Evolutionary conservation across 1,140 invertebrate species (phyloP).

Genomic region (Meloidogyne hapla): DNA sequence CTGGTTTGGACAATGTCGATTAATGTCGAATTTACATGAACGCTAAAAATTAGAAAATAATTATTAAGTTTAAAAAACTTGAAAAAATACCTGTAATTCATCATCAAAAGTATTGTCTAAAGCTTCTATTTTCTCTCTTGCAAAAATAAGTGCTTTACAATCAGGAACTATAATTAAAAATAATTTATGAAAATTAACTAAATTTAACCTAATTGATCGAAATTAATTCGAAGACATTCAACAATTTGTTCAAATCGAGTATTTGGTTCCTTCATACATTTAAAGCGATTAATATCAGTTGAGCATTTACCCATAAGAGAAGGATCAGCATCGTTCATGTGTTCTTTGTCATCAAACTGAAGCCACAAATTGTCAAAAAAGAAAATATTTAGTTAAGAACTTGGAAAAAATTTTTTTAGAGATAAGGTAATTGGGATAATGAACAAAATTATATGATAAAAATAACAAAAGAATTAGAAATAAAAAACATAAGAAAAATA

Average conservation of each 20-base stretch:
- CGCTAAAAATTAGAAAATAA: conserved; percentile 38
- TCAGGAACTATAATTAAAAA: conserved; percentile 46
- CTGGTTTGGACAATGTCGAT: conserved; percentile 62
- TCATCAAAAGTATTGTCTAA: conserved; percentile 60
- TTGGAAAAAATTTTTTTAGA: conserved; percentile 7
- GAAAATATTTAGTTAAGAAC: background rate
- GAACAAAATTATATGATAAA: background rate
- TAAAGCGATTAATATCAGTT: conserved; percentile 74
- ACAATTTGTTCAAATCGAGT: conserved; percentile 76
- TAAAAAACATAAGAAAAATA: conserved; percentile 13
- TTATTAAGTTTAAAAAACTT: conserved; percentile 6
- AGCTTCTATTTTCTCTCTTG: conserved; percentile 61
- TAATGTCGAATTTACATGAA: conserved; percentile 56
- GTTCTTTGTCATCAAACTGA: conserved; percentile 63
- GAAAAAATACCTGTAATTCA: conserved; percentile 54
- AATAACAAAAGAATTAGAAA: background rate
- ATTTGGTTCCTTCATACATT: conserved; percentile 69
- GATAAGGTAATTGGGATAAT: background rate
- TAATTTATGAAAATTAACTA: conserved; percentile 5
- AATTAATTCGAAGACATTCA: conserved; percentile 68
- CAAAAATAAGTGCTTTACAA: conserved; percentile 61
- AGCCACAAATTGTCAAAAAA: conserved; percentile 13
- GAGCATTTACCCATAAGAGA: conserved; percentile 75
- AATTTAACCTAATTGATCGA: conserved; percentile 47
- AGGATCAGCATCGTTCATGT: conserved; percentile 72